phyloP scores from a whole-genome alignment of 2,888 invertebrate species.

The Chydorus sphaericus region DNA sequence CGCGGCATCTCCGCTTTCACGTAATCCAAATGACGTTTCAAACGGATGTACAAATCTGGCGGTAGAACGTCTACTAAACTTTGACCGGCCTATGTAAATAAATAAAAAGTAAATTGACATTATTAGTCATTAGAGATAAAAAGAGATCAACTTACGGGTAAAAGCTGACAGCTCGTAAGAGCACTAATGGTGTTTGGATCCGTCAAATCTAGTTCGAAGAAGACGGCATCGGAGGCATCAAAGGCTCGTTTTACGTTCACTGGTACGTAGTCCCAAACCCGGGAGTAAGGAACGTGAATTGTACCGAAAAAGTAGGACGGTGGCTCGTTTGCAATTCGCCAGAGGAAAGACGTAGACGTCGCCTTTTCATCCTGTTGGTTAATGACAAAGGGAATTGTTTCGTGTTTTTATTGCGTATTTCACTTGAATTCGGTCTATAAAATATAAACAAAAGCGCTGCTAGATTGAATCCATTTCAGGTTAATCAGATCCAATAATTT shows the following conservation, averaged over 20 bases:
- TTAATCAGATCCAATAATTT: background rate
- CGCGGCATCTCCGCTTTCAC: constrained; percentile 28
- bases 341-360: constrained; percentile 22
- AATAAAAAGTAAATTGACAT: background rate
- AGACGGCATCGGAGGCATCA: constrained; percentile 30
- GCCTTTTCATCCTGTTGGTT: constrained; percentile 10
- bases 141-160: constrained; percentile 24
- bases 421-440: background rate
- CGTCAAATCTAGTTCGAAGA: constrained; percentile 39
- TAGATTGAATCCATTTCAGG: background rate
- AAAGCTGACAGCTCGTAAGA: constrained; percentile 33
- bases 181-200: constrained; percentile 33
- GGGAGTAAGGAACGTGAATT: constrained; percentile 39
- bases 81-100: constrained; percentile 16
- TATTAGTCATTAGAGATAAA: background rate
- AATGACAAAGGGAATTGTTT: background rate
- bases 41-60: constrained; percentile 28
- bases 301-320: constrained; percentile 38
- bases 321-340: constrained; percentile 22
- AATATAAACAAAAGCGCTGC: background rate
- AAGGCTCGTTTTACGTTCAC: constrained; percentile 36
- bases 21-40: constrained; percentile 33
- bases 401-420: background rate
- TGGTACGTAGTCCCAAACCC: constrained; percentile 38
- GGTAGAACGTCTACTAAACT: constrained; percentile 30